These are phyloP conservation scores for Neocrepidodera transversa DNA, from an alignment of 2,888 invertebrate genomes.

Conservation along the genomic window DNA sequence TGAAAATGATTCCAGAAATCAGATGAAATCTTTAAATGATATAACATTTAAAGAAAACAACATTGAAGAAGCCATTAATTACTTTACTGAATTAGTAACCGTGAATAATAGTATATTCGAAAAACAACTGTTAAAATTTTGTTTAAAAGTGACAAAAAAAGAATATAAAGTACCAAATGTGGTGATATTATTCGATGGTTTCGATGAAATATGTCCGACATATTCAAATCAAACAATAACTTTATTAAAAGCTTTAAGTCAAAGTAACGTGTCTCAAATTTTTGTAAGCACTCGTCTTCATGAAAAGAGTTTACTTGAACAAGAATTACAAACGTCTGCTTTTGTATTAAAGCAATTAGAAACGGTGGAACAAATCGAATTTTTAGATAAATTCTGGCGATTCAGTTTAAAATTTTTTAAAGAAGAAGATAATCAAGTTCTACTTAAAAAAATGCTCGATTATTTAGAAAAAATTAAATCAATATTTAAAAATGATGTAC, in stretches of 20 bases:
- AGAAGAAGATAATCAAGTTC: not conserved
- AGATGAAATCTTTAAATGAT: slow-evolving; percentile 20
- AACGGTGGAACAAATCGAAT: slow-evolving; percentile 12
- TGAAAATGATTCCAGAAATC: slow-evolving; percentile 5
- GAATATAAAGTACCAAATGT: slow-evolving; percentile 13
- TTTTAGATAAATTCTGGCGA: slow-evolving; percentile 23
- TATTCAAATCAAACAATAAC: slow-evolving; percentile 27
- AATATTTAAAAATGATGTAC: not conserved
- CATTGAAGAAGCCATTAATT: slow-evolving; percentile 7
- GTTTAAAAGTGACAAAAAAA: not conserved
- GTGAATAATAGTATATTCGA: slow-evolving; percentile 1
- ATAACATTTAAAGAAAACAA: slow-evolving; percentile 2
- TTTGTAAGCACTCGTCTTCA: slow-evolving; percentile 28
- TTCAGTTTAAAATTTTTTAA: slow-evolving; percentile 10
- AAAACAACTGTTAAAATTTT: slow-evolving; percentile 10
- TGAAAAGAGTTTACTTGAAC: slow-evolving; percentile 14
- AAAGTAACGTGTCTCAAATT: slow-evolving; percentile 14
- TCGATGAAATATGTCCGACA: slow-evolving; percentile 33
- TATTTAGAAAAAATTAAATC: not conserved
- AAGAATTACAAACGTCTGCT: slow-evolving; percentile 9
- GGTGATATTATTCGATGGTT: slow-evolving; percentile 31
- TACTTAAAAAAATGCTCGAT: not conserved
- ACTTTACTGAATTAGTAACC: slow-evolving; percentile 17
- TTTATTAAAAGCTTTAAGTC: slow-evolving; percentile 21
- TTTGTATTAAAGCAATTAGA: slow-evolving; percentile 20